Conservation (phyloP, 92 coral and sea anemone genomes). For the Blastomussa wellsi region DNA sequence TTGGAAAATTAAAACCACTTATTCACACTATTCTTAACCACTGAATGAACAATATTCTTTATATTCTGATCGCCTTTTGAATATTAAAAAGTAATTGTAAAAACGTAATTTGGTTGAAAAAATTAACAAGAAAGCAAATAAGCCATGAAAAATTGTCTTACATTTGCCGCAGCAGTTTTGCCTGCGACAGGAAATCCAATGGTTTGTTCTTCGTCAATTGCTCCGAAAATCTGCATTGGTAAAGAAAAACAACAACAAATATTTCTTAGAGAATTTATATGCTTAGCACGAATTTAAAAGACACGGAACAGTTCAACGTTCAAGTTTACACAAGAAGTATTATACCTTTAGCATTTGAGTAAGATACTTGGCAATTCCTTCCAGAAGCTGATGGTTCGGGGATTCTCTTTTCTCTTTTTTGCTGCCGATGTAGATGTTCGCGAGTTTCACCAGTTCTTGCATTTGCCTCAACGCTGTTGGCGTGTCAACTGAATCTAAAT, state of each 20-base stretch:
- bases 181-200: constrained; percentile 86
- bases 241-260: neutral
- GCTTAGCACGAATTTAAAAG: too few relatives aligned
- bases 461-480: constrained; percentile 87
- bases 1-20: too few relatives aligned
- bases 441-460: constrained; percentile 92
- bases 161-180: constrained; percentile 65
- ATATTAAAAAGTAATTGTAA: neutral
- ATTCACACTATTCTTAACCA: too few relatives aligned
- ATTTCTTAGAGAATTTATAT: neutral
- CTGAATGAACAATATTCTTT: too few relatives aligned
- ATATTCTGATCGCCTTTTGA: too few relatives aligned
- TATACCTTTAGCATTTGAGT: constrained; percentile 83
- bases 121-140: neutral
- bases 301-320: neutral
- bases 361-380: constrained; percentile 83
- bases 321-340: neutral
- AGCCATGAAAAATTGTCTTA: constrained; percentile 30
- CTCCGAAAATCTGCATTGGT: constrained; percentile 81
- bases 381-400: constrained; percentile 82
- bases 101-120: neutral
- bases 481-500: constrained; percentile 92
- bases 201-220: constrained; percentile 89
- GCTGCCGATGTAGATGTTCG: constrained; percentile 89
- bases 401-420: constrained; percentile 86